Percentiles rank a stretch among this genome's conserved stretches.
These are phyloP conservation scores for Corbicula japonica DNA, from an alignment of 2,888 invertebrate genomes.

Conservation along the genomic window DNA sequence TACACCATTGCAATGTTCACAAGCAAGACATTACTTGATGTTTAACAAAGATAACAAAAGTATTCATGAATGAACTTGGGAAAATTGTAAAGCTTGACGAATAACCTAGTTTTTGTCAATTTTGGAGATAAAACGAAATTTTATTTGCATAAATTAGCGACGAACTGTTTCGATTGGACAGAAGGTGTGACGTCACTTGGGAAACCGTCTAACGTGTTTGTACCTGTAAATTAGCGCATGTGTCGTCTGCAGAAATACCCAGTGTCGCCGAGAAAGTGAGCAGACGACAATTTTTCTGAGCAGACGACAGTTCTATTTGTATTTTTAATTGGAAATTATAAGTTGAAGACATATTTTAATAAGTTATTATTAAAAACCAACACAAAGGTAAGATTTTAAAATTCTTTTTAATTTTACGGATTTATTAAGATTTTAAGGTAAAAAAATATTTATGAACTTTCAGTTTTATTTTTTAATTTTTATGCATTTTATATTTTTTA, in stretches of 20 bases:
- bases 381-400: too few relatives aligned
- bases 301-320: conserved; percentile 5
- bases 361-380: too few relatives aligned
- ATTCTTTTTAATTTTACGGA: too few relatives aligned
- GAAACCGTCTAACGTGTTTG: conserved; percentile 31
- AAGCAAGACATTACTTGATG: conserved; percentile 22
- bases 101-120: conserved; percentile 31
- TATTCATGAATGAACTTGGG: conserved; percentile 57
- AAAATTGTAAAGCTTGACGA: conserved; percentile 29
- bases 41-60: conserved; percentile 23
- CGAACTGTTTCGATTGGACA: conserved; percentile 34
- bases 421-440: too few relatives aligned
- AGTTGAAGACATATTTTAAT: too few relatives aligned
- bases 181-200: conserved; percentile 36
- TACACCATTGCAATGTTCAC: background rate
- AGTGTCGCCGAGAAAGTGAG: background rate
- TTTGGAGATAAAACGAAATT: conserved; percentile 33
- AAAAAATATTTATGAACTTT: too few relatives aligned
- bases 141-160: conserved; percentile 31
- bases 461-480: too few relatives aligned
- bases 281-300: background rate
- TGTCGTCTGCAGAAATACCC: conserved; percentile 19
- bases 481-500: too few relatives aligned
- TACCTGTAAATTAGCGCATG: conserved; percentile 22
- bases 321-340: too few relatives aligned